These are phyloP conservation scores for Atopsyche davidsoni DNA, from an alignment of 1,140 invertebrate species.

Conservation along the genomic window DNA sequence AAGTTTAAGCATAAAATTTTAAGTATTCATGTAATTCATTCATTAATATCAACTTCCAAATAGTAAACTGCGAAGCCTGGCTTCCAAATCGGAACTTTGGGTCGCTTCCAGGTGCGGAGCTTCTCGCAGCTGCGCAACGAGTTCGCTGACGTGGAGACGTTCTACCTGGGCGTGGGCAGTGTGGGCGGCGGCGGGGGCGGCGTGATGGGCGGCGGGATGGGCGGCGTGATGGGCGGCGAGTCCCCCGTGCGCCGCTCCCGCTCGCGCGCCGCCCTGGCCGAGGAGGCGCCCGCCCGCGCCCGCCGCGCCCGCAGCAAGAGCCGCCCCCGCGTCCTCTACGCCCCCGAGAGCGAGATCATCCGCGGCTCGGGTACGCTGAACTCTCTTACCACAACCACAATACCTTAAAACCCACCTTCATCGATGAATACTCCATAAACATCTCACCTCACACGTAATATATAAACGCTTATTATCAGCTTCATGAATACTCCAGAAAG, in stretches of 20 bases:
- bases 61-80: too few species aligned
- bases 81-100: too few species aligned
- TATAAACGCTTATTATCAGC: too few species aligned
- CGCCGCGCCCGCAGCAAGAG: constrained; percentile 73
- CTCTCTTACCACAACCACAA: too few species aligned
- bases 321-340: constrained; percentile 69
- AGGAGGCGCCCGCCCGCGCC: constrained; percentile 34
- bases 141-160: constrained; percentile 84
- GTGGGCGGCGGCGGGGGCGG: constrained; percentile 38
- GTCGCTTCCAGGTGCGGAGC: constrained; percentile 66
- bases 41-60: too few species aligned
- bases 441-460: too few species aligned
- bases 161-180: constrained; percentile 68
- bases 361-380: constrained; percentile 57
- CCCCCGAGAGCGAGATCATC: constrained; percentile 70
- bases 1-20: too few species aligned
- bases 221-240: constrained; percentile 18
- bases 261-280: constrained; percentile 40
- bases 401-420: too few species aligned
- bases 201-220: constrained; percentile 33
- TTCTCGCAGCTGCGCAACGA: constrained; percentile 88
- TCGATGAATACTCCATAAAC: too few species aligned
- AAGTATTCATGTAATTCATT: too few species aligned
- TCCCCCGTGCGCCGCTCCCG: constrained; percentile 49
- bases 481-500: too few species aligned